Base-by-base conservation (phyloP, 2,797 vertebrate genomes). In the Danio kyathit region DNA sequence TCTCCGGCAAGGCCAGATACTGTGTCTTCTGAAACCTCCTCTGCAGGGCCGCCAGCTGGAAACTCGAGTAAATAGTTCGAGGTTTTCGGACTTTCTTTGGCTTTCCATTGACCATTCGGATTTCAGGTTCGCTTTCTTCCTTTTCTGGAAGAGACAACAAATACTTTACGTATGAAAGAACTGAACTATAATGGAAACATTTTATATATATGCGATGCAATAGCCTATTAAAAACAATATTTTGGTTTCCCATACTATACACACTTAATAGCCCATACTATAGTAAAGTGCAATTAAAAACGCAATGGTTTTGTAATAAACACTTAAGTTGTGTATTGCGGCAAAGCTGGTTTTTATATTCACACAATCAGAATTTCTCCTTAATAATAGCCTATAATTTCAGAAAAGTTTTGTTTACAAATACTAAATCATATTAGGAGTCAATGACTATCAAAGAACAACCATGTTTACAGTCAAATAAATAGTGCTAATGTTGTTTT, bases 61-160 rank as follows among this genome's bases (percentile, higher is more conserved):
- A 99, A 83, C 97, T 99, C 88, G 97, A 99, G 86, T 99, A 99
- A 92, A 99, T 99, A 74, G 97, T 99, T 52, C 97, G 93, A 61
- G 97, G 97, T 92, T 99, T 99, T 82, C 97, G 92, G 81, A 99
- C 96, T 93, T 99, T 99, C 95, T 99, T 99, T 93, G 97, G 97
- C 91, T 99, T 99, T 82, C 97, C 97, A 85, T 98, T 99, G 69
- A 99, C 97, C 90, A 99, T 97, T 84, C 97, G 95, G 85, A 98
- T 96, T 93, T 98, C 97, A 54, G 97, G 96, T 88, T 99, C 97
- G 19, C 95, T 95, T 65, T 99, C 97, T 85, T 98, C 97, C 92
- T 99, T 99, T 89, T 98, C 97, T 96, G 52, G 6, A 56, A 29
- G 9, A 49, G 8, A 40, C 43, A 72, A 72, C 51, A 48, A 60